Percentiles rank a stretch among this genome's conserved stretches.
Conservation (phyloP, 1,140 invertebrate genomes). For the Pteromalus puparum region DNA sequence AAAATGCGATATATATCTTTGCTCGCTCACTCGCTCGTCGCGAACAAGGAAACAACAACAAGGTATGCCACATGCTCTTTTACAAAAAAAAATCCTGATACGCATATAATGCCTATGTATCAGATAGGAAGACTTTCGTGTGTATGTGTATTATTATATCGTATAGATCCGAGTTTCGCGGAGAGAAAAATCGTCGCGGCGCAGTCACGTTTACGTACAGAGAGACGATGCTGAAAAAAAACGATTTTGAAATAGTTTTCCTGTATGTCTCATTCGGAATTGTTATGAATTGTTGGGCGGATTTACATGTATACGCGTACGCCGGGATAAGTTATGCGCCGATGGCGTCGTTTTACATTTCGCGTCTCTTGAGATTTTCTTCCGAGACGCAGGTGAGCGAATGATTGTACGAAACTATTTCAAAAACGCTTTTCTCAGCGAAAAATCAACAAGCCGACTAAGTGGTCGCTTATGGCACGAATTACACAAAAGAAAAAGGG, state of each 20-base stretch:
- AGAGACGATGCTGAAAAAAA: constrained; percentile 23
- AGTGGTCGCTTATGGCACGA: constrained; percentile 53
- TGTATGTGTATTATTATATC: background rate
- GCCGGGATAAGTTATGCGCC: too few species aligned
- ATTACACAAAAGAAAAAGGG: constrained; percentile 39
- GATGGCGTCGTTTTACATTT: background rate
- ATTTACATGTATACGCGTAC: too few species aligned
- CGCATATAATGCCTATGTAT: background rate
- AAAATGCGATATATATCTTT: background rate
- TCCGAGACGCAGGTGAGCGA: too few species aligned
- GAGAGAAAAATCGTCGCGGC: constrained; percentile 26
- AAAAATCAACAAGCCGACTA: constrained; percentile 34
- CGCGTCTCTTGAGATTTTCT: too few species aligned
- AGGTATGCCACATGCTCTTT: background rate
- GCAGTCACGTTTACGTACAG: constrained; percentile 24
- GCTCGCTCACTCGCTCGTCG: constrained; percentile 13
- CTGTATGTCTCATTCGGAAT: background rate
- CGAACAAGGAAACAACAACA: background rate
- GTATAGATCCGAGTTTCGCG: background rate
- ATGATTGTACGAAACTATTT: background rate
- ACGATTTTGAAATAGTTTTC: constrained; percentile 41
- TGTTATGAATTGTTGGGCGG: too few species aligned
- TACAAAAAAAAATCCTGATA: background rate
- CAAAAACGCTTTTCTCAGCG: constrained; percentile 37
- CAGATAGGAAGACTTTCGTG: constrained; percentile 43